phyloP scores from a whole-genome alignment of 2,888 invertebrate species.

The Tetanocera ferruginea region DNA sequence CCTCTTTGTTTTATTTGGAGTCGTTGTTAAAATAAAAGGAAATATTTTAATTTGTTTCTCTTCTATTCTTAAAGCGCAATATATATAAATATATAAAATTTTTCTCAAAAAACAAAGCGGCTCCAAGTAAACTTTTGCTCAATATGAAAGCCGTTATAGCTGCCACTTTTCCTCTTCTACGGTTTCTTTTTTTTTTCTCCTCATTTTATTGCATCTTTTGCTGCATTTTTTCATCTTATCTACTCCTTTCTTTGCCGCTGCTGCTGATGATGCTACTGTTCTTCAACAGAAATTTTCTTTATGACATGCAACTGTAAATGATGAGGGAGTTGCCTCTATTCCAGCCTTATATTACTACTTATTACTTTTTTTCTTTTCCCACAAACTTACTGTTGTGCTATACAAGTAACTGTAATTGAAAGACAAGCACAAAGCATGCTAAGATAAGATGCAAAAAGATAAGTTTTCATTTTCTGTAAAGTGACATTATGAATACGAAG shows the following conservation, averaged over 20 bases:
- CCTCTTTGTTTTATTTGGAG: too few species aligned
- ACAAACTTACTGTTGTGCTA: not conserved
- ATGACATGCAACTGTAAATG: not conserved
- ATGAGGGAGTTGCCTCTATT: not conserved
- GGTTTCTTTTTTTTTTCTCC: not conserved
- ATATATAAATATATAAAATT: too few species aligned
- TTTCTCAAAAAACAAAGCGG: too few species aligned
- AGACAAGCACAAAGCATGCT: not conserved
- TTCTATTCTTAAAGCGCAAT: too few species aligned
- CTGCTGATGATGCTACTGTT: not conserved
- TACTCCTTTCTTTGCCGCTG: not conserved
- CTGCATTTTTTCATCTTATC: too few species aligned
- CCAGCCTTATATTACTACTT: not conserved
- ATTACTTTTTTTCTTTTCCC: not conserved
- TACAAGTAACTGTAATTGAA: conserved; percentile 10
- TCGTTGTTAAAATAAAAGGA: too few species aligned
- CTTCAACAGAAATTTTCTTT: not conserved
- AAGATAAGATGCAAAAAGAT: not conserved
- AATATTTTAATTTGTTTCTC: too few species aligned
- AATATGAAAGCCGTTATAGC: too few species aligned
- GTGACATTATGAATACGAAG: not conserved
- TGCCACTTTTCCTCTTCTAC: not conserved
- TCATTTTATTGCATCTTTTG: too few species aligned
- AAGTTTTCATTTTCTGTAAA: conserved; percentile 2
- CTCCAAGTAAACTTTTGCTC: too few species aligned